Base-by-base conservation (phyloP, 2,797 vertebrate genomes). In the Moxostoma hubbsi region DNA sequence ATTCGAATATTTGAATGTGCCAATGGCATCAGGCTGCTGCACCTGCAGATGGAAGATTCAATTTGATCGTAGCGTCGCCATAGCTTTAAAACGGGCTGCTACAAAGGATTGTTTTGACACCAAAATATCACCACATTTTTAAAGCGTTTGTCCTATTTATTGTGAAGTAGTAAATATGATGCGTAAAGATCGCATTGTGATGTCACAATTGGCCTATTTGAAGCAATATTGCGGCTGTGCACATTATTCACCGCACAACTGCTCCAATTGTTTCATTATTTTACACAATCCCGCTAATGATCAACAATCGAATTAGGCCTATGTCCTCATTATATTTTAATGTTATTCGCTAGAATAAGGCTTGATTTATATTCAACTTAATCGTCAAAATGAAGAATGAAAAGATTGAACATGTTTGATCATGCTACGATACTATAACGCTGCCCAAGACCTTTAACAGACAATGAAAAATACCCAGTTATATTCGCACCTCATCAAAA, bases 51-150 rank as follows among this genome's bases (percentile, higher is more conserved):
- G 86, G 88, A 88, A 73, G 72, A 79, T 13, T 85, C 93, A 96
- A 97, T 89, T 88, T 95, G 90, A 95, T 95, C 85, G 95, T 97
- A 89, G 84, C 91, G 92, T 88, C 90, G 93, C 90, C 89, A 90
- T 91, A 89, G 72, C 87, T 68, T 13, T 62, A 57, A 18, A 59
- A 9, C 12, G n/a, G 36, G 2, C 76, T 46, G 47, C 13, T 43
- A 13, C 9, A 63, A 64, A 9, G 2, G 9, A 49, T 16, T 4
- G 18, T 16, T 68, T 59, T 58, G 18, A 7, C 64, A 6, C 12
- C 8, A 58, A 36, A 58, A 7, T 8, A 15, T 2, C 15, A 13
- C 15, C 16, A 5, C 12, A 9, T 55, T 24, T 16, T 13, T 36
- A 47, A 0, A 18, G 15, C 18, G 2, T 12, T 45, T 49, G 9